Evolutionary conservation across 2,888 invertebrate genomes (phyloP), one percentile per base, ranked within the genome.

Genomic region (Drosophila paucipuncta): DNA sequence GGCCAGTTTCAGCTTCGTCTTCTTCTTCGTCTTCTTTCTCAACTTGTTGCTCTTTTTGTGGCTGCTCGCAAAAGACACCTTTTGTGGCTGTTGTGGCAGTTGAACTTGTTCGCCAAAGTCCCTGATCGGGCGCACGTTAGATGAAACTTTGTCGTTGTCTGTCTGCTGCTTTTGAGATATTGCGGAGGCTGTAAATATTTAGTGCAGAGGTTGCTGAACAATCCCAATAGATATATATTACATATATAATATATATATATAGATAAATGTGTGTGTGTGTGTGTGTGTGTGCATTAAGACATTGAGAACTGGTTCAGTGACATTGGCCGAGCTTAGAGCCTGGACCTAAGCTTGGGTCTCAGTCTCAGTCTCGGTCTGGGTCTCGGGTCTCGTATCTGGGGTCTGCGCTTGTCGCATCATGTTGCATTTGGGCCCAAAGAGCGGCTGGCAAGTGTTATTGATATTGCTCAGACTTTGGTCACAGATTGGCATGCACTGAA

Each of bases 271-370:
- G 7, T 22, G 7, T 35, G 10, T 47, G 7, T 22, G 7, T 35
- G 10, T 47, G 5, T 43, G 18, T 35, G 9, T 66, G 35, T 52
- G n/a, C 68, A 68, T 68, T 33, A 91, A 91, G 90, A 89, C 90
- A 91, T 90, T 91, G 90, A 88, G 85, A 91, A 90, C 90, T 91
- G 90, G 90, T 90, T 91, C 91, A 88, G 84, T 88, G 85, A 89
- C 90, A 91, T 91, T 91, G 90, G 80, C 85, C 74, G 52, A 70
- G 83, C 79, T 31, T 63, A 41, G 54, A 30, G 43, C 58, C 70
- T 61, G 55, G 69, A 54, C 52, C 28, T 54, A 41, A 39, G 39
- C 39, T 52, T 58, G 47, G 53, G 39, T 18, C 54, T 55, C 28
- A 50, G 50, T 22, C 53, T 33, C 33, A 9, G 53, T 37, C 37